Evolutionary conservation across 2,797 vertebrate genomes (phyloP).

Genomic region (Urosaurus nigricauda): DNA sequence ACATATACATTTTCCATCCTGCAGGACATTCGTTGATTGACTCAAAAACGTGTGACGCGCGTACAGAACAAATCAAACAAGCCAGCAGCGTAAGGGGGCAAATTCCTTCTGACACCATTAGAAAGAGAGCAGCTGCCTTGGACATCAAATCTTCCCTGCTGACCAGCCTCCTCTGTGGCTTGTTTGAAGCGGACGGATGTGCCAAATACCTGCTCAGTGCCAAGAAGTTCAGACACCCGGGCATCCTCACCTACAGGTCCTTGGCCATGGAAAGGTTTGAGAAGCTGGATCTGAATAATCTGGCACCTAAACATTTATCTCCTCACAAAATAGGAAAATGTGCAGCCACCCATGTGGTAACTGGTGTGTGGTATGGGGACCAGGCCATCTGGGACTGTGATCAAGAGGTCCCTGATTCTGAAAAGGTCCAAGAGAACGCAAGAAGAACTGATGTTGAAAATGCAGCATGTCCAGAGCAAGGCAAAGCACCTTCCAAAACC

Average conservation of each 20-base stretch:
- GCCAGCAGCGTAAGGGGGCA: neutral
- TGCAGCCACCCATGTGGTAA: constrained; percentile 39
- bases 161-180: constrained; percentile 10
- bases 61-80: fast-evolving
- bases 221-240: neutral
- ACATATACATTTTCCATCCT: neutral
- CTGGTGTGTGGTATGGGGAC: constrained; percentile 40
- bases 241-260: constrained; percentile 16
- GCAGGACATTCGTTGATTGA: neutral
- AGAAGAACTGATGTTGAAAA: fast-evolving
- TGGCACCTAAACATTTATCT: neutral
- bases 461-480: fast-evolving
- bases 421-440: neutral
- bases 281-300: constrained; percentile 18
- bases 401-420: neutral
- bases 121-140: neutral
- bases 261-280: neutral
- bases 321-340: neutral
- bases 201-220: neutral
- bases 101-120: neutral
- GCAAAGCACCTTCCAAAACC: neutral
- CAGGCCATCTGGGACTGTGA: constrained; percentile 28
- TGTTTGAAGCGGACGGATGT: neutral
- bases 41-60: neutral
- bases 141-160: neutral